Conservation (phyloP, 2,113 vertebrate genomes). For the Balaeniceps rex region DNA sequence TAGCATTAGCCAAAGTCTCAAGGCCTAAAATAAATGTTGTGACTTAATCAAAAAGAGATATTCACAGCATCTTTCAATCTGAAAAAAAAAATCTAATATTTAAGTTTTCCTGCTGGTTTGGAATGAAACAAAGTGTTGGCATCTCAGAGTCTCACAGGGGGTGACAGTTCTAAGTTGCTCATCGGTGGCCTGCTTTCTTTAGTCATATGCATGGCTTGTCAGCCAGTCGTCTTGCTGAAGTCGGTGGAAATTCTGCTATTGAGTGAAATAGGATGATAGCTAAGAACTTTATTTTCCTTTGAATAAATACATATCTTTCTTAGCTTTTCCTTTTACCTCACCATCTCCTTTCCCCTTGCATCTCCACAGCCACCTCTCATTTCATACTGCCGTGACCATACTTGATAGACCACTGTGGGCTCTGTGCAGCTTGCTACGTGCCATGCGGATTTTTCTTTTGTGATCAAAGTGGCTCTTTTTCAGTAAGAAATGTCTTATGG, state of each 20-base stretch:
- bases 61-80: neutral
- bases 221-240: neutral
- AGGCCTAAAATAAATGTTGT: neutral
- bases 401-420: neutral
- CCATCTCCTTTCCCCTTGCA: neutral
- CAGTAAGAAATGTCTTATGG: neutral
- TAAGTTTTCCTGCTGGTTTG: neutral
- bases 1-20: neutral
- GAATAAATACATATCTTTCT: neutral
- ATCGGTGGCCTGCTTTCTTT: rapidly evolving
- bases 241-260: neutral
- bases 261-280: neutral
- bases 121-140: neutral
- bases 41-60: neutral
- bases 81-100: neutral
- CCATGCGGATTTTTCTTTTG: neutral
- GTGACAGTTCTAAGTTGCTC: neutral
- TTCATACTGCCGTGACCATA: neutral
- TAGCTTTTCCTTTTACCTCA: neutral
- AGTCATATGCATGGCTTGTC: rapidly evolving
- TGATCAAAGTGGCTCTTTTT: neutral
- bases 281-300: neutral
- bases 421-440: neutral
- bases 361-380: neutral
- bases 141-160: neutral